Evolutionary conservation across 2,797 vertebrate species (phyloP).

Genomic region (Alfaro cultratus): DNA sequence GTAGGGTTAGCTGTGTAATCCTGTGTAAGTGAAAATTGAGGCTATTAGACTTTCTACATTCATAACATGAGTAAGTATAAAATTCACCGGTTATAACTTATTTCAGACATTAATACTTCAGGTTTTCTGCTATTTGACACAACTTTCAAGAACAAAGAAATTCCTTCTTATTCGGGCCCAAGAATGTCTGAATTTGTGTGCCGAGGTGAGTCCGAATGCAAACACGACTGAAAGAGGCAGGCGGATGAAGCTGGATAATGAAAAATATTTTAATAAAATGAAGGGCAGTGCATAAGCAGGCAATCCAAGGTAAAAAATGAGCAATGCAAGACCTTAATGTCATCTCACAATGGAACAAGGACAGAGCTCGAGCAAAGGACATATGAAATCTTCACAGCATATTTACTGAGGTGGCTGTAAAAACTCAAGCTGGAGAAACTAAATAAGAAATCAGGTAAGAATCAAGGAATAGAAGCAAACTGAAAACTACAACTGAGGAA

Average conservation of each 20-base stretch:
- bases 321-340: background rate
- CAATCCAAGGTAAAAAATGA: background rate
- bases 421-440: background rate
- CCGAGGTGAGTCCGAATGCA: background rate
- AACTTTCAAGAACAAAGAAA: background rate
- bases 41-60: background rate
- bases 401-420: background rate
- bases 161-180: background rate
- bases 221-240: background rate
- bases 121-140: background rate
- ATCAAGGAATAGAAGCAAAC: background rate
- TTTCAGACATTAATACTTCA: background rate
- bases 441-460: background rate
- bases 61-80: background rate
- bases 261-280: constrained; percentile 3
- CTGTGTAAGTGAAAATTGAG: background rate
- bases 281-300: background rate
- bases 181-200: background rate
- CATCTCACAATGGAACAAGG: background rate
- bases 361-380: background rate
- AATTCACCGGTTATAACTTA: background rate
- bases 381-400: background rate
- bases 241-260: background rate
- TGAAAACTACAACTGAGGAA: background rate
- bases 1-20: background rate